Conservation (phyloP, 2,113 vertebrate species). For the Girardinichthys multiradiatus region DNA sequence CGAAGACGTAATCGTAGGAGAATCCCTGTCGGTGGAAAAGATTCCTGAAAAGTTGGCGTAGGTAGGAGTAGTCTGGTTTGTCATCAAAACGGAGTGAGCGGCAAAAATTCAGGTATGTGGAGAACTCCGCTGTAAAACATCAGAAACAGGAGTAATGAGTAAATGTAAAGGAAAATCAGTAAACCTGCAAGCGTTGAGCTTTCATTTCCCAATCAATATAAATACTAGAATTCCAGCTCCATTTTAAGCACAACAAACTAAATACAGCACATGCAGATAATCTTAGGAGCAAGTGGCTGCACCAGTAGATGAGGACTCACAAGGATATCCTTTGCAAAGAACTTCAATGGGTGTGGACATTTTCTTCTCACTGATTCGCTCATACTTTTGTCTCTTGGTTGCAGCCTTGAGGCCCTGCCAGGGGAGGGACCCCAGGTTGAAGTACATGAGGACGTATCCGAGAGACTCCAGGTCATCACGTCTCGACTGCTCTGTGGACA, state of each 20-base stretch:
- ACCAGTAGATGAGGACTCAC: slow-evolving; percentile 81
- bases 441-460: slow-evolving; percentile 98
- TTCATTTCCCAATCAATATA: background rate
- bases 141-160: background rate
- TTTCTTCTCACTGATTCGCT: slow-evolving; percentile 99
- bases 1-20: slow-evolving; percentile 96
- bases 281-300: background rate
- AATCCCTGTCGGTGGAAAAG: slow-evolving; percentile 98
- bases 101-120: slow-evolving; percentile 98
- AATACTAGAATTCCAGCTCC: background rate
- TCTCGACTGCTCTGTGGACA: slow-evolving; percentile 90
- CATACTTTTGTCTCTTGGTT: slow-evolving; percentile 97
- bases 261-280: background rate
- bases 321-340: slow-evolving; percentile 97
- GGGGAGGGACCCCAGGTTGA: slow-evolving; percentile 96
- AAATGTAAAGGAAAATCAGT: background rate
- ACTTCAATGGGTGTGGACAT: slow-evolving; percentile 98
- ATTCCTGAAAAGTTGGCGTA: slow-evolving; percentile 96
- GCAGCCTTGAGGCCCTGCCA: slow-evolving; percentile 98
- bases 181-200: too few relatives aligned
- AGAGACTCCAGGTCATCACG: slow-evolving; percentile 96
- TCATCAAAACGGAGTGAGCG: slow-evolving; percentile 97
- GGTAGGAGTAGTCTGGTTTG: slow-evolving; percentile 96
- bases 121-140: slow-evolving; percentile 87
- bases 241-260: slow-evolving; percentile 6